Evolutionary conservation across 2,113 vertebrate species (phyloP), one percentile per base, ranked within the genome.

Genomic region (Puma concolor): DNA sequence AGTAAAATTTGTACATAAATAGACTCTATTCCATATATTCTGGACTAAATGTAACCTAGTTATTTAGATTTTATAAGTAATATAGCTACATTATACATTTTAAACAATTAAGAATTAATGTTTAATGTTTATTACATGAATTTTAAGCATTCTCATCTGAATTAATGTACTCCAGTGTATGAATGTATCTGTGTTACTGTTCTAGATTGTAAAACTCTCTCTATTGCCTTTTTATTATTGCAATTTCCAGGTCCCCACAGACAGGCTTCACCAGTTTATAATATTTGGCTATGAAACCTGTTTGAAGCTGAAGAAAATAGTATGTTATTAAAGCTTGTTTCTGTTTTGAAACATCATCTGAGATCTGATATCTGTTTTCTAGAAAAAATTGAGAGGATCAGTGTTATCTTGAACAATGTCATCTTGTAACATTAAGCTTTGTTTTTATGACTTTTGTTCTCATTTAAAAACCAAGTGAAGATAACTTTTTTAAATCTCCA

Each of bases 241-340:
- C 29, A 21, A 52, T 66, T 84, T 80, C 36, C 15, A 66, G 33
- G 15, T 92, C 33, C 54, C 50, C 15, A 44, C 1, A 90, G n/a
- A n/a, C 19, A 9, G 23, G 25, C 38, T 54, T 77, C 5, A 36
- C 11, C 1, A 19, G 17, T 16, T 97, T 41, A 38, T 48, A 71
- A 27, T 66, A 64, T 57, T 93, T 85, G 33, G 8, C 19, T 95
- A 11, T 33, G 25, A 85, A 93, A 84, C 67, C 31, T 93, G n/a
- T 88, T 84, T 94, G 64, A 91, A 91, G 71, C 31, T 90, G 36
- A 88, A 95, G 52, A 48, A 77, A 94, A 17, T 25, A 92, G 31
- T 9, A 54, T 82, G 60, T 82, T 93, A 86, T 86, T 72, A 92
- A 77, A 86, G 54, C 6, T 74, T 38, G 38, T 79, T 88, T 93